Evolutionary conservation across 2,113 vertebrate species (phyloP).

Genomic region (Glaucomys volans): DNA sequence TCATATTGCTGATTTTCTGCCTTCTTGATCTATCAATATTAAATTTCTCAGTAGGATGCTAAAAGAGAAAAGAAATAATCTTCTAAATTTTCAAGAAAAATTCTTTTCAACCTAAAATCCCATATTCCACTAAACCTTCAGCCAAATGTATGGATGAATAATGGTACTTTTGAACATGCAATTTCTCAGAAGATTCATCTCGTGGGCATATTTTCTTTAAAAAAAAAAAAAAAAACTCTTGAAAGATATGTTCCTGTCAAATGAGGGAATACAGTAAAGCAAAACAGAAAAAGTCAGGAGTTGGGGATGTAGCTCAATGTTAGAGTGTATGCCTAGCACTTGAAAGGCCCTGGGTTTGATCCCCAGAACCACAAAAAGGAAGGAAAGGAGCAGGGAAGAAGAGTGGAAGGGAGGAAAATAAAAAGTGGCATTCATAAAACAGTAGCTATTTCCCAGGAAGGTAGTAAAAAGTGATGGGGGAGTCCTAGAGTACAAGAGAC

Average conservation of each 20-base stretch:
- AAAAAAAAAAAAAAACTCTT: slow-evolving; percentile 28
- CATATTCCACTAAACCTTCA: background rate
- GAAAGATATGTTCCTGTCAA: background rate
- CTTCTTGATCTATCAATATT: background rate
- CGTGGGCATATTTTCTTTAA: background rate
- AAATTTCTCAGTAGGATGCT: background rate
- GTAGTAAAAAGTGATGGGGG: background rate
- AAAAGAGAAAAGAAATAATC: background rate
- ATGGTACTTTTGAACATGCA: background rate
- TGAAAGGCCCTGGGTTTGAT: no score
- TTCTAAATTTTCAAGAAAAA: background rate
- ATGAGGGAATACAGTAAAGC: background rate
- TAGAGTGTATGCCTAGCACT: no score
- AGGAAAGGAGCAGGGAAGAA: background rate
- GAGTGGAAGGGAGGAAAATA: background rate
- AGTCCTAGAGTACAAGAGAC: background rate
- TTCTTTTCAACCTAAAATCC: slow-evolving; percentile 20
- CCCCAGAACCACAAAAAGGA: background rate
- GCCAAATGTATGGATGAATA: background rate
- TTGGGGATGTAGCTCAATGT: no score
- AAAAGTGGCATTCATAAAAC: background rate
- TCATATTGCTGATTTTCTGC: background rate
- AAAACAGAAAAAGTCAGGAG: no score
- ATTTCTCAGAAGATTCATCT: background rate
- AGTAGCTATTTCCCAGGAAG: background rate